Evolutionary conservation across 2,113 vertebrate species (phyloP).

Genomic region (Motacilla alba): DNA sequence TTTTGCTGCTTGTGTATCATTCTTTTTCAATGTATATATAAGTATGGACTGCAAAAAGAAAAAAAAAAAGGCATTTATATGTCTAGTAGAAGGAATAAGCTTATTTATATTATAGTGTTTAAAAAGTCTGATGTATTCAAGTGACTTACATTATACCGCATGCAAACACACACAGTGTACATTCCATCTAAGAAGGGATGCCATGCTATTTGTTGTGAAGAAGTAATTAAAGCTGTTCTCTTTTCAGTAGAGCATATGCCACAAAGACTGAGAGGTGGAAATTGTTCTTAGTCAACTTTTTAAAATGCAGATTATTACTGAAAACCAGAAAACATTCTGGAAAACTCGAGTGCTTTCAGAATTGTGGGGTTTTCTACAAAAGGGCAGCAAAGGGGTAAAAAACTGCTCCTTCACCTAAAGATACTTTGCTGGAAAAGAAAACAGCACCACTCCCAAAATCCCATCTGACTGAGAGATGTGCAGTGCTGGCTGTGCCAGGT

Average conservation of each 20-base stretch:
- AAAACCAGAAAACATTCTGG: not conserved
- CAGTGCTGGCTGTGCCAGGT: not conserved
- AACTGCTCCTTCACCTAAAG: not conserved
- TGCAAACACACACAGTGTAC: constrained; percentile 52
- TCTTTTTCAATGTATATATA: constrained; percentile 68
- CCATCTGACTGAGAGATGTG: not conserved
- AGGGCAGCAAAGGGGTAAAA: not conserved
- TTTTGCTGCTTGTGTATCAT: constrained; percentile 70
- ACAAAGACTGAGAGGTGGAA: not conserved
- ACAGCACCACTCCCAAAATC: not conserved
- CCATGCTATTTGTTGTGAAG: constrained; percentile 14
- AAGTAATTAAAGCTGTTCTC: not conserved
- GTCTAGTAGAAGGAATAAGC: constrained; percentile 73
- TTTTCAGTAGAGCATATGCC: not conserved
- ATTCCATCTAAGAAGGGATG: constrained; percentile 38
- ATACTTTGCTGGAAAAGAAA: not conserved
- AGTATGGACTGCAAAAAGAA: constrained; percentile 65
- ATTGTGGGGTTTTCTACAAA: not conserved
- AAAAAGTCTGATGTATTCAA: constrained; percentile 58
- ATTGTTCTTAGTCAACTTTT: not conserved
- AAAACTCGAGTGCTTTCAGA: not conserved
- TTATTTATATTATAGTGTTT: constrained; percentile 73
- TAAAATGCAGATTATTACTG: not conserved
- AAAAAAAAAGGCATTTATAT: constrained; percentile 60
- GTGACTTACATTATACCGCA: constrained; percentile 68